phyloP scores from a whole-genome alignment of 30 jellyfish, hydroid and myxozoan species.

The Pseudorhiza aurosa region DNA sequence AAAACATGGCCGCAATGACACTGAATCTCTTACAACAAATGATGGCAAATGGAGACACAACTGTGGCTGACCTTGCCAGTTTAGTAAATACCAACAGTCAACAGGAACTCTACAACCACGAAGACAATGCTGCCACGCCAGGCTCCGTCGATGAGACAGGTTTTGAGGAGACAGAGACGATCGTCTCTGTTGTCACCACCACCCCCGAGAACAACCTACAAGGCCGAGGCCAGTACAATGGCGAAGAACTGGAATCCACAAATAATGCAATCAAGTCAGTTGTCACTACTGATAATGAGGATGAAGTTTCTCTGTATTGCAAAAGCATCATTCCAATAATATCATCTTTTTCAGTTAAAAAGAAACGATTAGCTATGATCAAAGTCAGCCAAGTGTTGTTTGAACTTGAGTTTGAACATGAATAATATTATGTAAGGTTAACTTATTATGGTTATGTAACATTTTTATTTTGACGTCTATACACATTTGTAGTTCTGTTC shows the following conservation, averaged over 20 bases:
- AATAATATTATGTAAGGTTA: slow-evolving; percentile 24
- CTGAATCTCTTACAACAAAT: slow-evolving; percentile 49
- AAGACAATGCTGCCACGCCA: slow-evolving; percentile 51
- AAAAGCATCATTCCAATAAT: slow-evolving; percentile 55
- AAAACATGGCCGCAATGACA: slow-evolving; percentile 35
- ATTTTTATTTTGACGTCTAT: slow-evolving; percentile 35
- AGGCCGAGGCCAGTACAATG: slow-evolving; percentile 43
- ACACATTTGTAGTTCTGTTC: slow-evolving; percentile 28
- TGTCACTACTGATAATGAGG: slow-evolving; percentile 48
- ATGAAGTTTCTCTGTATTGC: slow-evolving; percentile 57
- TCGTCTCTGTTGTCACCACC: slow-evolving; percentile 49
- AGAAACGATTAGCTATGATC: slow-evolving; percentile 45
- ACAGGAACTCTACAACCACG: slow-evolving; percentile 27
- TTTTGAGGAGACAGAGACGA: slow-evolving; percentile 19
- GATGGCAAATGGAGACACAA: slow-evolving; percentile 45
- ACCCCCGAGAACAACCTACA: slow-evolving; percentile 52
- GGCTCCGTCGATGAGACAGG: slow-evolving; percentile 34
- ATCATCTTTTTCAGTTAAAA: slow-evolving; percentile 51
- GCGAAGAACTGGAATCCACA: slow-evolving; percentile 49
- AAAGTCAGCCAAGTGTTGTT: slow-evolving; percentile 54
- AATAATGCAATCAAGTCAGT: slow-evolving; percentile 42
- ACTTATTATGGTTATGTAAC: slow-evolving; percentile 23
- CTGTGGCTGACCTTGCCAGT: slow-evolving; percentile 43
- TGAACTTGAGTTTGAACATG: slow-evolving; percentile 56
- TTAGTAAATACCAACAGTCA: slow-evolving; percentile 27